A percentile compares a stretch with the other conserved stretches of the same genome.
phyloP scores from a whole-genome alignment of 1,140 invertebrate species.

The Acromyrmex heyeri region DNA sequence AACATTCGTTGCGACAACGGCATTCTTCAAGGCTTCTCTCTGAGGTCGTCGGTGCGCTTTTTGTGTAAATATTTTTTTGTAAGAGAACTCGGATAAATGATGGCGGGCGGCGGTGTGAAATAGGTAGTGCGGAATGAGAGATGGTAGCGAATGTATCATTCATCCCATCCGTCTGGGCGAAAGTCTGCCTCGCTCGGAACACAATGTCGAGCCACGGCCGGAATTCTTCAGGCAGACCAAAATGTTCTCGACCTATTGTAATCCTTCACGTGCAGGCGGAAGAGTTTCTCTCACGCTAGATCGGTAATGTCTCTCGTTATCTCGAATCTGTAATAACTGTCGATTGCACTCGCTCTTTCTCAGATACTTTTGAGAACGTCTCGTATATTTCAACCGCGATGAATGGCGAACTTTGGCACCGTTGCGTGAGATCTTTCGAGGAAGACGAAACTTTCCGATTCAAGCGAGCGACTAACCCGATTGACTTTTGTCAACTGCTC shows the following conservation, averaged over 20 bases:
- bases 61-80: constrained; percentile 26
- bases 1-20: neutral
- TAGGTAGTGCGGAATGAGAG: constrained; percentile 35
- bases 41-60: neutral
- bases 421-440: neutral
- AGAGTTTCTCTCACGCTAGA: neutral
- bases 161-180: constrained; percentile 33
- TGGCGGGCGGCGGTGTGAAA: constrained; percentile 25
- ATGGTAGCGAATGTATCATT: constrained; percentile 45
- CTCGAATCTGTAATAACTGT: neutral
- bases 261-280: neutral
- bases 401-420: constrained; percentile 8
- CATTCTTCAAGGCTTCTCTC: neutral
- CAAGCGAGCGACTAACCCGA: constrained; percentile 33
- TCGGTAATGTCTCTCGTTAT: neutral
- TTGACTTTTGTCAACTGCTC: constrained; percentile 32
- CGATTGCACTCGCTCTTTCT: neutral
- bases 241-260: constrained; percentile 7
- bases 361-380: neutral
- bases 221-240: constrained; percentile 41
- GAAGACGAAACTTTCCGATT: constrained; percentile 22
- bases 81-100: constrained; percentile 6
- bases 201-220: neutral
- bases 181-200: neutral
- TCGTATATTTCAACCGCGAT: neutral